Base-by-base conservation (phyloP, 2,113 vertebrate genomes). In the Clinocottus analis region DNA sequence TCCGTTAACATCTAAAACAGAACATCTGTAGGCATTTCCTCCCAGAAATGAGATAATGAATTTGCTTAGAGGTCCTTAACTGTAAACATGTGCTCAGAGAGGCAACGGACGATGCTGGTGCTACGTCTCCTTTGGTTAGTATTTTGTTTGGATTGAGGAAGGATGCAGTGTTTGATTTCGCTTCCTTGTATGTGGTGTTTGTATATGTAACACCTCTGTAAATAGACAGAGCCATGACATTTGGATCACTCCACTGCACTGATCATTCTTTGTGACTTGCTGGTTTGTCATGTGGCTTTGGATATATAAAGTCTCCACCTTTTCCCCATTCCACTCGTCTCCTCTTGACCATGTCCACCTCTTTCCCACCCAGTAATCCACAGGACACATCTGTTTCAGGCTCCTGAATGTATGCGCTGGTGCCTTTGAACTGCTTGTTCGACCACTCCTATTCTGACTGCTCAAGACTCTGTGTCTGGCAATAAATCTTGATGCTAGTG, bases 11-110 rank as follows among this genome's bases (percentile, higher is more conserved):
- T 89, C 87, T 89, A 90, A 91, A 91, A 74, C 65, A 73, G 58
- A 88, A 85, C 92, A 93, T 90, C 84, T 93, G 92, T 80, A 83
- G 72, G 71, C 85, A 79, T 93, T 93, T 91, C 92, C 85, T 84
- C 70, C 51, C 83, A 84, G 84, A 84, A 87, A 78, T 90, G 91
- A 93, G 87, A 89, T 93, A 89, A 94, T 93, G 71, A 86, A 83
- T 91, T 90, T 82, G 35, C 76, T 88, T 79, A 79, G 79, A 84
- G 56, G 55, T 78, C 5, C 35, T 70, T 90, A 93, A 93, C 75
- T 89, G 64, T 91, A 88, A 91, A 90, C 90, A 93, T 33, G 68
- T 93, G 90, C 85, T 81, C 51, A 25, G 67, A 81, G 66, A 73
- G 31, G 79, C 75, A 73, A 47, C n/a, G n/a, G 56, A 45, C 21